Conservation (phyloP, 2,888 invertebrate genomes). For the Sphaerophoria taeniata region DNA sequence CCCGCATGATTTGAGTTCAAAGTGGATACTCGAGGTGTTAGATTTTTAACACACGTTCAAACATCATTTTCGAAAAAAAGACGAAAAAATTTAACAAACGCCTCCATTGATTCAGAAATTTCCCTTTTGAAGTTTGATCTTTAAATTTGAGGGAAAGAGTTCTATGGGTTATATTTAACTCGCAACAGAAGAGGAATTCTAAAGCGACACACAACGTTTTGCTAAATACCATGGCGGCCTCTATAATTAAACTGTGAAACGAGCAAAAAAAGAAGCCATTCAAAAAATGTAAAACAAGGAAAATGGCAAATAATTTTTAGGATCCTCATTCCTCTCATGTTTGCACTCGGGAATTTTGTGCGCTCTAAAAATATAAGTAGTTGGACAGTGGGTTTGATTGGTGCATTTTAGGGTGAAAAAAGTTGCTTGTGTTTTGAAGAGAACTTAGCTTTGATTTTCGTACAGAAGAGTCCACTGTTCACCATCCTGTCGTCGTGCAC, state of each 20-base stretch:
- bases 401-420: neutral
- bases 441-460: too few relatives aligned
- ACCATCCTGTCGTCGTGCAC: neutral
- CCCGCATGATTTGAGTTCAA: neutral
- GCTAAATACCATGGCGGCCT: constrained; percentile 49
- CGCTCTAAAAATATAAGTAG: constrained; percentile 48
- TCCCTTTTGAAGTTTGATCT: constrained; percentile 67
- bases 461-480: neutral
- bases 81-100: too few relatives aligned
- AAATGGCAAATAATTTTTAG: constrained; percentile 61
- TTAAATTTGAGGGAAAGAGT: constrained; percentile 42
- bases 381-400: neutral
- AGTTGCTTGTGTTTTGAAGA: neutral
- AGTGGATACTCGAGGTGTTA: constrained; percentile 53
- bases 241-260: constrained; percentile 62
- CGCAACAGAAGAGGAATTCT: constrained; percentile 7
- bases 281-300: constrained; percentile 28
- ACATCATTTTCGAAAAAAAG: neutral
- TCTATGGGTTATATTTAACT: constrained; percentile 1
- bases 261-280: neutral
- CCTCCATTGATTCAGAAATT: constrained; percentile 33
- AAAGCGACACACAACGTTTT: constrained; percentile 36
- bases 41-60: constrained; percentile 19
- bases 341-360: neutral
- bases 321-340: constrained; percentile 25